Evolutionary conservation across 2,113 vertebrate species (phyloP), one percentile per base, ranked within the genome.

Genomic region (Equus quagga): DNA sequence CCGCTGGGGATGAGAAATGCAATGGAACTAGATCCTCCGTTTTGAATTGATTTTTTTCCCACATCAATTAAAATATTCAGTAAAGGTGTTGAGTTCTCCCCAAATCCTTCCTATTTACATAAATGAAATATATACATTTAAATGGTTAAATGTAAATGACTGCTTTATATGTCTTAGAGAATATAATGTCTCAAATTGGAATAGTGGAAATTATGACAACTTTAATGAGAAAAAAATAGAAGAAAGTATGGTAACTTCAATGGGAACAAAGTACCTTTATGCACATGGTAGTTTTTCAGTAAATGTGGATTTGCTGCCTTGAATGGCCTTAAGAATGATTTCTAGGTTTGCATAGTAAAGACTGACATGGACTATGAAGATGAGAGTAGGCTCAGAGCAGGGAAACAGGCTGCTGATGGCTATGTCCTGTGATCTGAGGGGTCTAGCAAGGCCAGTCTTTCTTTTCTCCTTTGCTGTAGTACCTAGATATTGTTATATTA

Each of bases 11-110:
- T 56, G 89, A 93, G 87, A 88, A 85, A 44, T 62, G 60, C 60
- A 84, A 21, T 8, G 70, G 60, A 72, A 65, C 9, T 13, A 33
- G 89, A 75, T 64, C 69, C 51, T 97, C 76, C 31, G 13, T 58
- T 91, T 69, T 13, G 62, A 94, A 95, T 64, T 94, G 64, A 96
- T 75, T 60, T 44, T 54, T 46, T 9, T 0, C 3, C 2, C 60
- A 69, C 26, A 91, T 69, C 84, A 75, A 17, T 85, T 81, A 95
- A 94, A 97, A 92, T 60, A 79, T 44, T 67, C 78, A 76, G 79
- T 44, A 46, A 89, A 84, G 24, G 58, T 51, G 36, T 79, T 81
- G 70, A 18, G 8, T 73, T 69, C 69, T 92, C n/a, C 46, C n/a
- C 13, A 33, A n/a, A 26, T 28, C 72, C 33, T 86, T 96, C 89